These are phyloP conservation scores for Euplexia lucipara DNA, from an alignment of 2,888 invertebrate species.

Conservation along the genomic window DNA sequence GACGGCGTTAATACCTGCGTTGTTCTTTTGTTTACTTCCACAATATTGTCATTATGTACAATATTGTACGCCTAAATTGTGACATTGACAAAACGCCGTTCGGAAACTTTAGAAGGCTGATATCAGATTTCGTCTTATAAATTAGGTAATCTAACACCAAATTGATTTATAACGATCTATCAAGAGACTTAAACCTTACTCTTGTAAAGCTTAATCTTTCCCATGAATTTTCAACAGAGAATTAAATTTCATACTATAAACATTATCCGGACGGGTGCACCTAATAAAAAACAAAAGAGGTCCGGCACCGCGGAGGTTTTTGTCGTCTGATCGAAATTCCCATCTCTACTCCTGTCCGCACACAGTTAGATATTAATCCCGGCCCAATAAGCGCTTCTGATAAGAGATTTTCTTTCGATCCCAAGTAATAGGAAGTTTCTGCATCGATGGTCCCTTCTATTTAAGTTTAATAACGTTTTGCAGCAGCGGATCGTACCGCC, in stretches of 20 bases:
- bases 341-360: slow-evolving; percentile 72
- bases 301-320: slow-evolving; percentile 61
- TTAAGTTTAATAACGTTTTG: slow-evolving; percentile 86
- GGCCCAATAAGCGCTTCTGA: slow-evolving; percentile 84
- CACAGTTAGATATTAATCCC: slow-evolving; percentile 85
- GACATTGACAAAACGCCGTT: slow-evolving; percentile 27
- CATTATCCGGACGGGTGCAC: slow-evolving; percentile 7
- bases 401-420: slow-evolving; percentile 88
- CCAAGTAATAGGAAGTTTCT: slow-evolving; percentile 87
- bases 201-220: neutral
- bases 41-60: neutral
- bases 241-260: slow-evolving; percentile 42
- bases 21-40: slow-evolving; percentile 1
- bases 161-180: slow-evolving; percentile 40
- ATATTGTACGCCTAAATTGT: slow-evolving; percentile 9
- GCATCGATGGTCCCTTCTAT: slow-evolving; percentile 81
- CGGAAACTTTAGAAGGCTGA: neutral
- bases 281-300: slow-evolving; percentile 54
- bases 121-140: slow-evolving; percentile 27
- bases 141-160: slow-evolving; percentile 32
- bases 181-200: neutral
- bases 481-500: slow-evolving; percentile 63
- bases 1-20: slow-evolving; percentile 6
- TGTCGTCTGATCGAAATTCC: slow-evolving; percentile 75
- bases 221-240: neutral